Conservation (phyloP, 1,140 invertebrate species). For the Littorina saxatilis region DNA sequence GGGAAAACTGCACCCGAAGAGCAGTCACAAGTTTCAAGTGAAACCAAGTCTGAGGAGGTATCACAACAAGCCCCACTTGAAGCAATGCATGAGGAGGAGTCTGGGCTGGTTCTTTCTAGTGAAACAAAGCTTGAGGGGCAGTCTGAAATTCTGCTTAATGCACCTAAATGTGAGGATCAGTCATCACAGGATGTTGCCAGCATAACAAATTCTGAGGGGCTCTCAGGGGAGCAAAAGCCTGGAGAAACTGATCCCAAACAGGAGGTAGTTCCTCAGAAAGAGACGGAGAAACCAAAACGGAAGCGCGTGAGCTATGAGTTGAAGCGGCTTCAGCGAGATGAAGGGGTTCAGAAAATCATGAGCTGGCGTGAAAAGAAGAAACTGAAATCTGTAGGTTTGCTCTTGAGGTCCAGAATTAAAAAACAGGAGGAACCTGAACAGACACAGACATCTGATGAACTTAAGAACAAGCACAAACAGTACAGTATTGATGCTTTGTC, state of each 20-base stretch:
- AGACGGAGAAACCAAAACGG: neutral
- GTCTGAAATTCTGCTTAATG: too few species aligned
- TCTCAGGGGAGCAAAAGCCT: too few species aligned
- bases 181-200: too few species aligned
- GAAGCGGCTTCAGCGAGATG: slow-evolving; percentile 21
- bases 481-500: slow-evolving; percentile 31
- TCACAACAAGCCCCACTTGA: too few species aligned
- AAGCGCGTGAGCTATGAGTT: slow-evolving; percentile 6
- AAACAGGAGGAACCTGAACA: neutral
- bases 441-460: neutral
- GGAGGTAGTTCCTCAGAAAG: too few species aligned
- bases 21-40: neutral
- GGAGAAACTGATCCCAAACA: too few species aligned
- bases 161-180: too few species aligned
- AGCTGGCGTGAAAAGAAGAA: slow-evolving; percentile 20
- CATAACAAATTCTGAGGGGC: too few species aligned
- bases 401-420: slow-evolving; percentile 14
- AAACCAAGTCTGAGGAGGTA: too few species aligned
- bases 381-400: slow-evolving; percentile 5
- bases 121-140: too few species aligned
- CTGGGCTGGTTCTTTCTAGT: too few species aligned
- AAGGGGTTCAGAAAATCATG: slow-evolving; percentile 8
- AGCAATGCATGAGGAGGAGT: too few species aligned
- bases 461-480: neutral
- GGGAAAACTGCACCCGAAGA: neutral